phyloP scores from a whole-genome alignment of 35 echinoderm and acorn worm species.

The Heliocidaris tuberculata region DNA sequence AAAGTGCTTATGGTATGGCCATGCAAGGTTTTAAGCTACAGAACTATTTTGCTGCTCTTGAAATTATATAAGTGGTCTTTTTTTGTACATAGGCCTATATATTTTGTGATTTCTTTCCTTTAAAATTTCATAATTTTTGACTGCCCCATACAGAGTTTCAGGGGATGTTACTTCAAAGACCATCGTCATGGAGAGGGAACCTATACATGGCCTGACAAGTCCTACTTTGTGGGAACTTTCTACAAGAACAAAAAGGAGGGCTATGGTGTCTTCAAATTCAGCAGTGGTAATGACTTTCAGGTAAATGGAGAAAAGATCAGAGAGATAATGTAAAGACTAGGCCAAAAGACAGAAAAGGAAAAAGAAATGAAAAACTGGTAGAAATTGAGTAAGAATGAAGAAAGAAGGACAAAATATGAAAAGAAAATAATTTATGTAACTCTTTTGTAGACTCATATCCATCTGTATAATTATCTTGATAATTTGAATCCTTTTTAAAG shows the following conservation, averaged over 20 bases:
- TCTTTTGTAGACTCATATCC: too few species aligned
- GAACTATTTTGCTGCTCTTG: too few species aligned
- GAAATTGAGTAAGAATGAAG: too few species aligned
- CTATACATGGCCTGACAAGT: conserved; percentile 88
- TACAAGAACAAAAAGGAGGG: conserved; percentile 92
- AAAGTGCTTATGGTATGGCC: too few species aligned
- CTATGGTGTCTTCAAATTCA: conserved; percentile 83
- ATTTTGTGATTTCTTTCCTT: neutral
- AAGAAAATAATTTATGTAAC: too few species aligned
- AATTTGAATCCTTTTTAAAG: too few species aligned
- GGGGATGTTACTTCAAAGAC: conserved; percentile 89
- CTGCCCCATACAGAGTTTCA: conserved; percentile 65
- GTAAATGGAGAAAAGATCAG: conserved; percentile 45
- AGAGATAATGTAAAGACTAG: neutral
- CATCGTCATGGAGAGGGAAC: conserved; percentile 85
- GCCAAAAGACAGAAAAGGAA: too few species aligned
- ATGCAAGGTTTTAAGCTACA: too few species aligned
- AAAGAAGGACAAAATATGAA: too few species aligned
- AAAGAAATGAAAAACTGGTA: too few species aligned
- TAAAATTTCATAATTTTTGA: neutral
- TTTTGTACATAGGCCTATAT: neutral
- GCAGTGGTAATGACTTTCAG: conserved; percentile 86
- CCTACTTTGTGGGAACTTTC: conserved; percentile 80
- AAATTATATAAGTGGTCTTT: neutral
- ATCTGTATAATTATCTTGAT: too few species aligned